Percentiles rank a stretch among this genome's conserved stretches.
phyloP scores from a whole-genome alignment of 2,113 vertebrate species.

The Labrus mixtus region DNA sequence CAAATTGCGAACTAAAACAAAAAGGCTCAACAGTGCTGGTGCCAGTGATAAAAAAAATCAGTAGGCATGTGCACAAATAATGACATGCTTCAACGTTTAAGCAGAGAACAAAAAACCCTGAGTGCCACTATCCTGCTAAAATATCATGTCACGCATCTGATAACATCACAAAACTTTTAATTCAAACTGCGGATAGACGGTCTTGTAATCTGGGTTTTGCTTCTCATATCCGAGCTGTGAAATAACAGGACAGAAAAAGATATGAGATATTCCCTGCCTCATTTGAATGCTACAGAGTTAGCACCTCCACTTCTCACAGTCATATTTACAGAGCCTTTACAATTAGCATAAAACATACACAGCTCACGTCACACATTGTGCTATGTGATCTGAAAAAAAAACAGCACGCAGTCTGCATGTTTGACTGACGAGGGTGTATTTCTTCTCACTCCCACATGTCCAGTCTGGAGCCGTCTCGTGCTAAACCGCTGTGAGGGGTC shows the following conservation, averaged over 20 bases:
- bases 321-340: constrained; percentile 1
- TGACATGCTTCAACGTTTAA: no score
- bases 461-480: constrained; percentile 24
- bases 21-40: constrained; percentile 1
- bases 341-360: constrained; percentile 17
- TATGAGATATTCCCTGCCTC: no score
- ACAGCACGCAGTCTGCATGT: constrained; percentile 10
- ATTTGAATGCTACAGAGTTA: constrained; percentile 11
- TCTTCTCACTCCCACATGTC: constrained; percentile 26
- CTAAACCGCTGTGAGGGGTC: constrained; percentile 39
- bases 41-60: not conserved
- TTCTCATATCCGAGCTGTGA: constrained; percentile 1
- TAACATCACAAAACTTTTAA: not conserved
- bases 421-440: constrained; percentile 16
- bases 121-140: not conserved
- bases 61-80: not conserved
- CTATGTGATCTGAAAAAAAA: constrained; percentile 19
- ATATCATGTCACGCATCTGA: not conserved
- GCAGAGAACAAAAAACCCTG: not conserved
- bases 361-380: not conserved
- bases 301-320: constrained; percentile 12
- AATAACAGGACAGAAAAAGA: constrained; percentile 1
- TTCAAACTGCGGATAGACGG: not conserved
- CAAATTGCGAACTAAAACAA: not conserved
- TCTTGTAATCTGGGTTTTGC: not conserved